Evolutionary conservation across 1,140 invertebrate genomes (phyloP), one percentile per base, ranked within the genome.

Genomic region (Scaptomyza montana): DNA sequence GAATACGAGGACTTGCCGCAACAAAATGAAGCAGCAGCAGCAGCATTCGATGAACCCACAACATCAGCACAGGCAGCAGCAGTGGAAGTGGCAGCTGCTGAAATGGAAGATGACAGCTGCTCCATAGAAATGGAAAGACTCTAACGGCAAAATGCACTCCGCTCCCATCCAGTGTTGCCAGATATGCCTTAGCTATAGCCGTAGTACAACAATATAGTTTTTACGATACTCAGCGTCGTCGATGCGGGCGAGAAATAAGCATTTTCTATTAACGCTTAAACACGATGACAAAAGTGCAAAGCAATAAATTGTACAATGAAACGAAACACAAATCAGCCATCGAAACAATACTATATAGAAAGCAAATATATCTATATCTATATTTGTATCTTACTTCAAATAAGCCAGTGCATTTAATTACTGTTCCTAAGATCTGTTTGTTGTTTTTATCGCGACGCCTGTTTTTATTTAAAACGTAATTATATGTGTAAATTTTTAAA

Each of bases 351-450:
- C 13, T 19, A 16, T 45, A 36, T 46, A 1, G 16, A 16, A 16
- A 1, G 16, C 0, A 16, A 16, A 16, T n/a, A n/a, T n/a, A n/a
- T n/a, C n/a, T 28, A 25, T 51, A 36, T 55, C 2, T 67, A 46
- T 55, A 59, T 36, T 49, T 68, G 61, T 65, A 25, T 63, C 36
- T 69, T 77, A 67, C 62, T 41, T 39, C 16, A 25, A 49, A 54
- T 69, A 61, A 55, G 45, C 81, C 76, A 75, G 59, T 86, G 82
- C 82, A 86, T 86, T 86, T 86, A 86, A 76, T 78, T 78, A 86
- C 47, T 45, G 66, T 63, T 64, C 63, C 61, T 78, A 87, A 63
- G 72, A 57, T 81, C 74, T 82, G 47, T 56, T 33, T 25, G 21
- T 25, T 2, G 2, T 33, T 55, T 63, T 57, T 63, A 76, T n/a